Conservation (phyloP, 2,113 vertebrate genomes). For the Thermophis baileyi region DNA sequence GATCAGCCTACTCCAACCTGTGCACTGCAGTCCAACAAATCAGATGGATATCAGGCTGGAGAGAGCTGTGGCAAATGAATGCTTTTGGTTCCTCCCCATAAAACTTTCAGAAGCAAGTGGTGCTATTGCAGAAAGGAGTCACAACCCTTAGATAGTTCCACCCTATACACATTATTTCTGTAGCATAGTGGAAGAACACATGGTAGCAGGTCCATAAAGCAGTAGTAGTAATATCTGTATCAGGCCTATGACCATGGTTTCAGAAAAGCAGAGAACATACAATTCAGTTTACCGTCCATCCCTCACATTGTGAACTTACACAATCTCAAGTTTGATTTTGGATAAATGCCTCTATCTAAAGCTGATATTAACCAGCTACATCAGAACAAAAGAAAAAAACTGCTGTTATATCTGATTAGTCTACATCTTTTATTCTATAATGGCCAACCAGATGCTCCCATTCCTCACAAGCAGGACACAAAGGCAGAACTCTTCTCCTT, state of each 20-base stretch:
- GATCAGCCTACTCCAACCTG: too few relatives aligned
- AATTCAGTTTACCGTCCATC: neutral
- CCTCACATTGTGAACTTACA: neutral
- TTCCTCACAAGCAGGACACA: neutral
- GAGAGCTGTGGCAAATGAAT: too few relatives aligned
- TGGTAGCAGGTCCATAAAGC: neutral
- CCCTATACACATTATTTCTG: neutral
- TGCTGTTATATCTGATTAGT: neutral
- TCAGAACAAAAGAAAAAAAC: neutral
- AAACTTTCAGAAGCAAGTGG: neutral
- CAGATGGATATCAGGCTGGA: too few relatives aligned
- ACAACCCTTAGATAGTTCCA: neutral
- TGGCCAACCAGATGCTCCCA: neutral
- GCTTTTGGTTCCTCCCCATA: neutral
- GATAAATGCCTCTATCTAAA: neutral
- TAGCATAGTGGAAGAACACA: neutral
- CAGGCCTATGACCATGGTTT: neutral
- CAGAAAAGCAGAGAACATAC: neutral
- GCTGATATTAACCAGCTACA: neutral
- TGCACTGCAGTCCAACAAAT: too few relatives aligned
- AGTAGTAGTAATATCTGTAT: neutral
- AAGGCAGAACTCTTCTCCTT: neutral
- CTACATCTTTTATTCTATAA: neutral
- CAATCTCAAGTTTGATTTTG: neutral
- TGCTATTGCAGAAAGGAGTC: neutral